Percentiles rank a stretch among this genome's conserved stretches.
Evolutionary conservation across 2,113 vertebrate species (phyloP).

Genomic region (Maccullochella peelii): DNA sequence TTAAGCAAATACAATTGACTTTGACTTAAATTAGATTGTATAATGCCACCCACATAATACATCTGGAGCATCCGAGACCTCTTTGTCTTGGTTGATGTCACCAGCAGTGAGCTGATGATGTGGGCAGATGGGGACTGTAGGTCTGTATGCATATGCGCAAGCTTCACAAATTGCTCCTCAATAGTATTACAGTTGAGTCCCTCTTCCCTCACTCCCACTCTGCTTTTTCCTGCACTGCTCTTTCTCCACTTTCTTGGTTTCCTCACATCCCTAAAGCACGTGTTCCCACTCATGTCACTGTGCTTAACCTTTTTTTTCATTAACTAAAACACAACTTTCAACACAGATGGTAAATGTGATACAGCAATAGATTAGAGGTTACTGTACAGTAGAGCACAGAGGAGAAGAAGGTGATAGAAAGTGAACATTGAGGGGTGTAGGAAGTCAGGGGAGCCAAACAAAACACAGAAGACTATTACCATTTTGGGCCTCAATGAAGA

Average conservation of each 20-base stretch:
- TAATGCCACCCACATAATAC: conserved; percentile 77
- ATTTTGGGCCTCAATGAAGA: conserved; percentile 21
- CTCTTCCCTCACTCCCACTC: conserved; percentile 76
- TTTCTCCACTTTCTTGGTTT: conserved; percentile 61
- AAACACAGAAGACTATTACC: conserved; percentile 17
- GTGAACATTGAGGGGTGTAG: conserved; percentile 14
- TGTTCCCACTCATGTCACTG: conserved; percentile 70
- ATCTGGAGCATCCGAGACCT: conserved; percentile 71
- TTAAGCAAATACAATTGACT: conserved; percentile 74
- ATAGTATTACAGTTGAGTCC: conserved; percentile 75
- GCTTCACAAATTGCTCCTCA: conserved; percentile 80
- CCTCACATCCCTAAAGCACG: conserved; percentile 55
- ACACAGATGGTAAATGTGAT: conserved; percentile 41
- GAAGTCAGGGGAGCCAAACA: conserved; percentile 20
- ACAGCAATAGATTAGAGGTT: conserved; percentile 29
- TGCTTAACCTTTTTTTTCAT: too few relatives aligned
- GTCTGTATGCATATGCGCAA: conserved; percentile 77
- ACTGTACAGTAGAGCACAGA: background rate
- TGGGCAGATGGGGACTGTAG: conserved; percentile 78
- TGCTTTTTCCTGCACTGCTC: conserved; percentile 54
- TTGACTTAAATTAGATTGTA: conserved; percentile 77
- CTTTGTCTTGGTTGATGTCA: conserved; percentile 82
- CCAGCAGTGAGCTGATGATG: conserved; percentile 76
- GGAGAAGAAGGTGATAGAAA: conserved; percentile 28
- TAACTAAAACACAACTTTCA: conserved; percentile 43